phyloP scores from a whole-genome alignment of 2,797 vertebrate genomes.

The Podarcis siculus region DNA sequence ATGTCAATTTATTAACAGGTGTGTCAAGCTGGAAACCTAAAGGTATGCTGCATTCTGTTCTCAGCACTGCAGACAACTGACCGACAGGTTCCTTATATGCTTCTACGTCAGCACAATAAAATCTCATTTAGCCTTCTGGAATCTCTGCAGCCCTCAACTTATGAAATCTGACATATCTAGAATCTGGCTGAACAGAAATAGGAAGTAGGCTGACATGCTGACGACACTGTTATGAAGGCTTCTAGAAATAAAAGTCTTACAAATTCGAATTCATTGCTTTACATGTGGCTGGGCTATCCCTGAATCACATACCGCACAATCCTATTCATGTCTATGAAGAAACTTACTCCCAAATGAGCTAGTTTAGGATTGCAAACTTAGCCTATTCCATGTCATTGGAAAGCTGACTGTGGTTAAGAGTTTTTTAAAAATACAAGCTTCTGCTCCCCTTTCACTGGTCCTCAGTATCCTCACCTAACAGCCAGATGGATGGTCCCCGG shows the following conservation, averaged over 20 bases:
- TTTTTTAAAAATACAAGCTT: not conserved
- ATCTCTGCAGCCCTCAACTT: not conserved
- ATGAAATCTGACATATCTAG: not conserved
- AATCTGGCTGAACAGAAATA: not conserved
- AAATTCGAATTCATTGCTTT: not conserved
- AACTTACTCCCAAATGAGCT: not conserved
- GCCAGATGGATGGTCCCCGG: too few relatives aligned
- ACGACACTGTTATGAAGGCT: not conserved
- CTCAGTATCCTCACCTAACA: not conserved
- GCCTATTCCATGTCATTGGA: not conserved
- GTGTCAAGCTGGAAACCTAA: conserved; percentile 26
- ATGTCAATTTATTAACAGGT: conserved; percentile 6
- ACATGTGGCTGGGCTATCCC: not conserved
- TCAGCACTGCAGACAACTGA: not conserved
- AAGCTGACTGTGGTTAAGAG: not conserved
- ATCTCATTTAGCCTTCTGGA: not conserved
- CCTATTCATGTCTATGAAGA: not conserved
- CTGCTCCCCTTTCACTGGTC: not conserved
- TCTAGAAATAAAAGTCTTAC: not conserved
- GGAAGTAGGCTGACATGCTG: not conserved
- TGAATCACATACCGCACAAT: not conserved
- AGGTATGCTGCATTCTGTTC: conserved; percentile 19
- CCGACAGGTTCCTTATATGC: not conserved
- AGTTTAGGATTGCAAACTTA: too few relatives aligned
- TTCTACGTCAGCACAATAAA: not conserved